Conservation (phyloP, 2,888 invertebrate genomes). For the Aleiodes leptofemur region DNA sequence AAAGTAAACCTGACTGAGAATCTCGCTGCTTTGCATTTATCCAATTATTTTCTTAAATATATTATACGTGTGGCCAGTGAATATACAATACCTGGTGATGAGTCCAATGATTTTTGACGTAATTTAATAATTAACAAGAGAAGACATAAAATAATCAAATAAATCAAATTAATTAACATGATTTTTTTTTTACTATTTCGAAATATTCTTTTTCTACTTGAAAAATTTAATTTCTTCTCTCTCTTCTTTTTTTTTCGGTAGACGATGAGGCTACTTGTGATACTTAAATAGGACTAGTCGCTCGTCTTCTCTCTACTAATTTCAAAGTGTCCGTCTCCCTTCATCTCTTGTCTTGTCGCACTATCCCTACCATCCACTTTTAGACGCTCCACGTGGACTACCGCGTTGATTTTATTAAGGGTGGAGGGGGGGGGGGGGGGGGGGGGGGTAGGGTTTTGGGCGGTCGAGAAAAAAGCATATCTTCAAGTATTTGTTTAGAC, state of each 20-base stretch:
- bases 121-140: conserved; percentile 3
- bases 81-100: conserved; percentile 6
- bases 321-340: conserved; percentile 18
- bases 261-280: conserved; percentile 17
- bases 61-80: conserved; percentile 4
- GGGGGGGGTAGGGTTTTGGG: too few species aligned
- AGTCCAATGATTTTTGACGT: conserved; percentile 3
- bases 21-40: background rate
- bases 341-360: background rate
- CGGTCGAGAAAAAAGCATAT: too few species aligned
- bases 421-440: too few species aligned
- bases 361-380: conserved; percentile 25
- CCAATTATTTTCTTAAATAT: background rate
- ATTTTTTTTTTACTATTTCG: background rate
- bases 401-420: background rate
- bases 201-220: background rate
- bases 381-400: conserved; percentile 23
- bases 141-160: conserved; percentile 15
- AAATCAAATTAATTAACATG: conserved; percentile 11
- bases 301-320: conserved; percentile 16
- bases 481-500: too few species aligned
- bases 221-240: background rate
- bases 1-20: background rate
- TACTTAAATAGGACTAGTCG: conserved; percentile 35
- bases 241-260: background rate